Base-by-base conservation (phyloP, 2,797 vertebrate species). In the Melanotaenia parkinsoni region DNA sequence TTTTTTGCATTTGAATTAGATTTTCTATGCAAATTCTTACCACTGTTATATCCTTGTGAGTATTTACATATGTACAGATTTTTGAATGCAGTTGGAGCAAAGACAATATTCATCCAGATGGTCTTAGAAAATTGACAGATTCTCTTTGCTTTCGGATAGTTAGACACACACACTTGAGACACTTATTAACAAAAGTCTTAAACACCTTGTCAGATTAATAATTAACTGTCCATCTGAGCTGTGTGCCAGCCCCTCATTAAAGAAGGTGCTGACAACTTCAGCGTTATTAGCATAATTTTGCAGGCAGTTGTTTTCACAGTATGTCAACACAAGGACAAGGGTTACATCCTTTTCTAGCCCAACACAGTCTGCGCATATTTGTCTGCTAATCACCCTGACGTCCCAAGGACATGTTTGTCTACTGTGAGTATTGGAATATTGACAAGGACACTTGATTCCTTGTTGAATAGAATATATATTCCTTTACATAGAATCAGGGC, bases 201-300 rank as follows among this genome's bases (percentile, higher is more conserved):
- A 93, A 91, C 93, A 91, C 89, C 90, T 92, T 93, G 91, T 93
- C 92, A 90, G 62, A 77, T 50, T 85, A 83, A 92, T 94, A 84
- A 92, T 82, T 75, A 77, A 47, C 76, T 76, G 72, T 85, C 83
- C 33, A 20, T 83, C 77, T 85, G 76, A 89, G 79, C 58, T 60
- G 58, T 66, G 80, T 66, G 68, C 66, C 59, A 11, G 58, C 69
- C 76, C 77, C 58, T 91, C 79, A 67, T 87, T 88, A 70, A 83
- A 80, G 82, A 87, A 91, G 88, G 84, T 86, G 92, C 81, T 91
- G 93, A 94, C 92, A 93, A 86, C 83, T 87, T 91, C 28, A 83
- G 59, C 53, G 35, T 40, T 45, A 92, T 93, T 93, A 85, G 86
- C 91, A 93, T 92, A 89, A 92, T 91, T 89, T 86, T 82, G 73